phyloP scores from a whole-genome alignment of 2,888 invertebrate genomes.

The Meliscaeva auricollis region DNA sequence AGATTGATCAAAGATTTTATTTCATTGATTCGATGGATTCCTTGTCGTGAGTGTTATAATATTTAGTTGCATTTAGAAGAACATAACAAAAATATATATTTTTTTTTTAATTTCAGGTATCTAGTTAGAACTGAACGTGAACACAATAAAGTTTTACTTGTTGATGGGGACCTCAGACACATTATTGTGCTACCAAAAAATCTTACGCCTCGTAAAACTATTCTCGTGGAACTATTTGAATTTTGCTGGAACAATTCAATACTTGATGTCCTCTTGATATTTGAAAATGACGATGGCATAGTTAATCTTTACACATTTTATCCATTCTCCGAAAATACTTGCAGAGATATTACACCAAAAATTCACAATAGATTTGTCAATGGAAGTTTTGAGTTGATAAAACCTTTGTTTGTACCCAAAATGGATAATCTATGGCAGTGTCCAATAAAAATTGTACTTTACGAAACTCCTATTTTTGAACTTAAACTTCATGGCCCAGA shows the following conservation, averaged over 20 bases:
- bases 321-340: background rate
- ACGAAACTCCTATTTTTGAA: background rate
- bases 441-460: background rate
- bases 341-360: background rate
- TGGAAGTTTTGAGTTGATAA: background rate
- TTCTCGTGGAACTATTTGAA: background rate
- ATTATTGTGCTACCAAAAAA: background rate
- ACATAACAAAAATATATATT: too few relatives aligned
- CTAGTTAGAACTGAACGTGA: background rate
- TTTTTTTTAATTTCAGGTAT: background rate
- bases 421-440: background rate
- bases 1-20: background rate
- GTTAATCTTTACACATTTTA: background rate
- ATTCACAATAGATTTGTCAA: conserved; percentile 3
- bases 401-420: background rate
- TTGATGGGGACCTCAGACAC: background rate
- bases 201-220: too few relatives aligned
- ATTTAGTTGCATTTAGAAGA: too few relatives aligned
- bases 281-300: background rate
- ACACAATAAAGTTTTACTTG: background rate
- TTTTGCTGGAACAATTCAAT: background rate
- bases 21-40: conserved; percentile 1
- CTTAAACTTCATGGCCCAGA: background rate
- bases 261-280: background rate
- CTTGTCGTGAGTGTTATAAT: background rate